Conservation (phyloP, 1,140 invertebrate genomes). For the Paraescarpia echinospica region DNA sequence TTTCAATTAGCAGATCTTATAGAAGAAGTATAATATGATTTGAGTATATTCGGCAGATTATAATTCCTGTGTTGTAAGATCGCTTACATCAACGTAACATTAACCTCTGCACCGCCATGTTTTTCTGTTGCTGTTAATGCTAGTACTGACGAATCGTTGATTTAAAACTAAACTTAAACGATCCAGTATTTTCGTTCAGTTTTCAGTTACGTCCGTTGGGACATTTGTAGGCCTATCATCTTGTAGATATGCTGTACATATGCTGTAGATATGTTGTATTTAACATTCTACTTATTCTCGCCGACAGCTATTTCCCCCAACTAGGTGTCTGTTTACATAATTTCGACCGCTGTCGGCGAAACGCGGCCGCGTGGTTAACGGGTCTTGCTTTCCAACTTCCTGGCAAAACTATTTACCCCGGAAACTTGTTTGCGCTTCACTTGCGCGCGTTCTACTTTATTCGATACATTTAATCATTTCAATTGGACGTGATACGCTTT, state of each 20-base stretch:
- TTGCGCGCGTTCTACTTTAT: background rate
- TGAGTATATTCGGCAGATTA: background rate
- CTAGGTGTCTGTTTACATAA: background rate
- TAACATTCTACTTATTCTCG: background rate
- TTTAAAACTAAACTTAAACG: background rate
- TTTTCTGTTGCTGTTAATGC: too few relatives aligned
- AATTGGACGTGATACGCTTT: constrained; percentile 5
- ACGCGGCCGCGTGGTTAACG: too few relatives aligned
- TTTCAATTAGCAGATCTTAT: too few relatives aligned
- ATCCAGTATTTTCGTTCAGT: background rate
- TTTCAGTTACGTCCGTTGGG: background rate
- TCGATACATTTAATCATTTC: background rate
- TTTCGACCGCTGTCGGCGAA: background rate
- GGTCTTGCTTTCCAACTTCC: background rate
- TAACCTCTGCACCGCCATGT: background rate
- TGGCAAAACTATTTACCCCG: background rate
- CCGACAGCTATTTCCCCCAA: background rate
- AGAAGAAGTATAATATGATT: too few relatives aligned
- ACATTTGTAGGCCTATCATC: background rate
- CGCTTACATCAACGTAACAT: background rate
- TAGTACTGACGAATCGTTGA: background rate
- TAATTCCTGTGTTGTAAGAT: background rate
- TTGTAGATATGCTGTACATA: too few relatives aligned
- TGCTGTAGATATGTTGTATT: background rate
- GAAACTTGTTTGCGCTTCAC: background rate